Base-by-base conservation (phyloP, 2,888 invertebrate genomes). In the Tortrix viridana region DNA sequence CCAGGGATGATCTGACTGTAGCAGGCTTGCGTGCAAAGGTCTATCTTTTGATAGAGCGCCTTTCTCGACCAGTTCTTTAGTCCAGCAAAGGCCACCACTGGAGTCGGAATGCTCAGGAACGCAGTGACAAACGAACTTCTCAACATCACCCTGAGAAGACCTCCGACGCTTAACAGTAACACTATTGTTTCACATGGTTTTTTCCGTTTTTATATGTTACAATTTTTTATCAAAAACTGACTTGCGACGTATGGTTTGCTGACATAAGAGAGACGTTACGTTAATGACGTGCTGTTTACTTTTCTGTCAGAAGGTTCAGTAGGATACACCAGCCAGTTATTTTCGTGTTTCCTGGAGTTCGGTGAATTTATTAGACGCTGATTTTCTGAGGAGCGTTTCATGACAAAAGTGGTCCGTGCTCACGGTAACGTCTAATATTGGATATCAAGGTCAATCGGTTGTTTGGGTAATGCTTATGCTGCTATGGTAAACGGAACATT, bases 11-110 rank as follows among this genome's bases (percentile, higher is more conserved):
- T 89, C 69, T 86, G 82, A 46, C 82, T 87, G 71, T 88, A 92
- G 65, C 88, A 89, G 32, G 86, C 69, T 65, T 92, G 88, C 1
- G 88, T 90, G 76, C 85, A 87, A 66, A 91, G 88, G 75, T 91
- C 91, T 55, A 92, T 74, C 68, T 85, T 87, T 57, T 84, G 75
- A 71, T 86, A 87, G 2, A 89, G 70, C 0, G 85, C 81, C 67
- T 80, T 84, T 46, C 84, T 73, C 1, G 89, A 86, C 91, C 90
- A 90, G 75, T 79, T 77, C 66, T 80, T 88, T 19, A 91, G 65
- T 3, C 85, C 83, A 0, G 84, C 72, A 64, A 89, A 74, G 3
- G 88, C 88, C 52, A 83, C 73, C 1, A 88, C 74, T 0, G 89
- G 89, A 56, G 75, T 84, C 0, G 86, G 85, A 67, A 90, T 83